phyloP scores from a whole-genome alignment of 2,797 vertebrate species.

The Margarornis squamiger region DNA sequence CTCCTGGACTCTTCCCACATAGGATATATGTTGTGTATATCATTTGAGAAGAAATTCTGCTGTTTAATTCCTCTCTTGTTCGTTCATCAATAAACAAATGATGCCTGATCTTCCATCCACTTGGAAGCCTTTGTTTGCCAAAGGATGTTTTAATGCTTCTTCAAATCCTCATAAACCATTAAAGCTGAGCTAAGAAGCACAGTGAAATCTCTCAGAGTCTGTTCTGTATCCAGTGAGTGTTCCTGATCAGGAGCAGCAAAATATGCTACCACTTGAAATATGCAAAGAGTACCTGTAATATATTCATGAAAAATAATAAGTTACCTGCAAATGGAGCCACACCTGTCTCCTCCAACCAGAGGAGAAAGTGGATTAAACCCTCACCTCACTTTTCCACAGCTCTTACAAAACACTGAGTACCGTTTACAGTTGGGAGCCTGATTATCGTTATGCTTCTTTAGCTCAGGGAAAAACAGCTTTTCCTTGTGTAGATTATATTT shows the following conservation, averaged over 20 bases:
- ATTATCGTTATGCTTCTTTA: constrained; percentile 57
- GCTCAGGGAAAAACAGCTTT: constrained; percentile 63
- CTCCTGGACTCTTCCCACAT: not conserved
- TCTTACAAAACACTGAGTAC: constrained; percentile 13
- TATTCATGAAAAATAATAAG: constrained; percentile 23
- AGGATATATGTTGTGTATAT: not conserved
- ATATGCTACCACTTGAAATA: not conserved
- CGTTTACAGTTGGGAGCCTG: constrained; percentile 16
- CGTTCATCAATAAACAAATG: not conserved
- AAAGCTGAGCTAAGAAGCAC: not conserved
- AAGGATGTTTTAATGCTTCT: not conserved
- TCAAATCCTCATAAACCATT: not conserved
- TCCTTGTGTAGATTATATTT: constrained; percentile 59
- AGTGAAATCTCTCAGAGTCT: not conserved
- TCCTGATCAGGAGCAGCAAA: not conserved
- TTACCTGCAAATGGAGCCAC: constrained; percentile 15
- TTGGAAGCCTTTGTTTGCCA: not conserved
- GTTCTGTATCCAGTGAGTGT: not conserved
- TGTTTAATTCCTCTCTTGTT: not conserved
- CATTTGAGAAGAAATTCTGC: not conserved
- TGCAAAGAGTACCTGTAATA: not conserved
- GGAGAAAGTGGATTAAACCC: constrained; percentile 27
- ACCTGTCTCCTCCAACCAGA: constrained; percentile 17
- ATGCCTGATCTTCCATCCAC: not conserved
- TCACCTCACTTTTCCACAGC: not conserved